Conservation (phyloP, 1,140 invertebrate genomes). For the Tetramorium simillimum region DNA sequence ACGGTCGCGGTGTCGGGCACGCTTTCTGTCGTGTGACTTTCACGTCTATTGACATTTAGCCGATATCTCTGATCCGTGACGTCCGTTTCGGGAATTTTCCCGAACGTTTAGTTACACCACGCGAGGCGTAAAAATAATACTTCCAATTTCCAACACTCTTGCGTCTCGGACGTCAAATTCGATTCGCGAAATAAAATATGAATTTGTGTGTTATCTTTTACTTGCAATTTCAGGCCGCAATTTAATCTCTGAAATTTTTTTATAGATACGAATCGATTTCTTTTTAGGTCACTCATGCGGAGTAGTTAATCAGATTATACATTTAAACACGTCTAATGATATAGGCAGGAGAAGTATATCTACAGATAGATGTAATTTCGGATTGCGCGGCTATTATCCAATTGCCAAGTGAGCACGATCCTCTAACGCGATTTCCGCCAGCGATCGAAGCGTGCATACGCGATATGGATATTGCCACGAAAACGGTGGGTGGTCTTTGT, state of each 20-base stretch:
- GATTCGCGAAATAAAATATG: neutral
- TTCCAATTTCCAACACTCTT: neutral
- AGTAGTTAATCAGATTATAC: no score
- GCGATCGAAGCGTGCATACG: neutral
- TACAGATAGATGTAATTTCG: neutral
- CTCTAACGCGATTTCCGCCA: conserved; percentile 20
- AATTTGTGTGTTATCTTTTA: neutral
- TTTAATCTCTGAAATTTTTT: neutral
- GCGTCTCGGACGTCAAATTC: neutral
- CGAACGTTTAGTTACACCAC: neutral
- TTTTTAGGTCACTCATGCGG: no score
- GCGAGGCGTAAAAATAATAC: neutral
- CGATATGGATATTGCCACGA: conserved; percentile 31
- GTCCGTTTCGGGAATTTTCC: neutral
- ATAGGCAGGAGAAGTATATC: neutral
- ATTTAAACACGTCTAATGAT: neutral
- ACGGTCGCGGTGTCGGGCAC: neutral
- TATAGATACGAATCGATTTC: no score
- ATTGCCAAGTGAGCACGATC: neutral
- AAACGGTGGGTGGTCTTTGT: conserved; percentile 51
- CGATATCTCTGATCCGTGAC: neutral
- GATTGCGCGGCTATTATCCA: neutral
- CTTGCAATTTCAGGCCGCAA: neutral
- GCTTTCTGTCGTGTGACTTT: conserved; percentile 3
- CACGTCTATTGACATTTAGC: conserved; percentile 22